Conservation (phyloP, 2,797 vertebrate genomes). For the Scomberomorus guttatus region DNA sequence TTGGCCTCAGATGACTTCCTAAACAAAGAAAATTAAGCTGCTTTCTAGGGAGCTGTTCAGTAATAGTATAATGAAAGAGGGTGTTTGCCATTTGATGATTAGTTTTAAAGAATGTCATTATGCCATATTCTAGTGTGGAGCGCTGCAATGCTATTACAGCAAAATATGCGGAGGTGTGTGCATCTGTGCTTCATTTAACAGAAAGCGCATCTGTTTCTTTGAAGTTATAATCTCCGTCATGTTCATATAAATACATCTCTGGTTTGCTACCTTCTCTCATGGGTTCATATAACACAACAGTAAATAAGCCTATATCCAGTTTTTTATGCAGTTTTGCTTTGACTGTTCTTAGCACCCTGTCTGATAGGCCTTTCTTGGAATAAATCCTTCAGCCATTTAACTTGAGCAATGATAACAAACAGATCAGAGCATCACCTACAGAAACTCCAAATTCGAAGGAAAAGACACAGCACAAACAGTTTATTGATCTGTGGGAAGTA, state of each 20-base stretch:
- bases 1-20: constrained; percentile 40
- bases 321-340: not conserved
- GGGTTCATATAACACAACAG: constrained; percentile 16
- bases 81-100: constrained; percentile 42
- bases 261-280: constrained; percentile 11
- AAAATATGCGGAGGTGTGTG: constrained; percentile 31
- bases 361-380: not conserved
- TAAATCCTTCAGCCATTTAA: constrained; percentile 8
- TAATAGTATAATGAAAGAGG: constrained; percentile 30
- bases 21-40: constrained; percentile 44
- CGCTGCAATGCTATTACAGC: constrained; percentile 11
- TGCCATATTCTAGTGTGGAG: constrained; percentile 21
- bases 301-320: constrained; percentile 11
- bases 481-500: not conserved
- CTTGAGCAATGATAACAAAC: not conserved
- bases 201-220: constrained; percentile 42
- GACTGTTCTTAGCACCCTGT: constrained; percentile 9
- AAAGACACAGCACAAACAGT: not conserved
- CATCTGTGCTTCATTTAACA: constrained; percentile 25
- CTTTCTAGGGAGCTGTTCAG: constrained; percentile 31
- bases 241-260: constrained; percentile 31
- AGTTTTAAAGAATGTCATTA: constrained; percentile 49
- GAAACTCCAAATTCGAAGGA: not conserved
- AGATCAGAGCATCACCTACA: not conserved
- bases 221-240: constrained; percentile 27